A percentile compares a stretch with the other conserved stretches of the same genome.
phyloP scores from a whole-genome alignment of 23 tunicate species.

The Styela clava region DNA sequence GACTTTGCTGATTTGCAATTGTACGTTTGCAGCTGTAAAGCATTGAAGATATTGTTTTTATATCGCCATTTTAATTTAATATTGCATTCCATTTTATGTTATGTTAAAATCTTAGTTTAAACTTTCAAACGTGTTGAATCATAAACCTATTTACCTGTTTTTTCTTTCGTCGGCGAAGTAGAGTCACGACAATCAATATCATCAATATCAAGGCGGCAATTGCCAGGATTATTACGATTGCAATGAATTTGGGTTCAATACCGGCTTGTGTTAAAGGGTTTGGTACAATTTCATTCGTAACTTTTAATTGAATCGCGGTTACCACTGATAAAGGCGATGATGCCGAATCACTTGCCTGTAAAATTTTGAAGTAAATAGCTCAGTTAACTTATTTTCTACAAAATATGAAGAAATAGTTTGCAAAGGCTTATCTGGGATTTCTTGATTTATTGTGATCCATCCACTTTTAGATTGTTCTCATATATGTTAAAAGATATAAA shows the following conservation, averaged over 20 bases:
- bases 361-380: neutral
- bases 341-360: conserved; percentile 60
- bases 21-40: conserved; percentile 15
- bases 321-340: conserved; percentile 23
- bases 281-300: conserved; percentile 33
- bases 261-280: conserved; percentile 17
- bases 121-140: too few relatives aligned
- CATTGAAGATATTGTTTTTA: neutral
- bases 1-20: neutral
- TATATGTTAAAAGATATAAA: too few relatives aligned
- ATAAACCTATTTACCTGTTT: conserved; percentile 61
- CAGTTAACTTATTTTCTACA: too few relatives aligned
- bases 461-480: too few relatives aligned
- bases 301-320: conserved; percentile 34
- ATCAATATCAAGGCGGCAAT: conserved; percentile 37
- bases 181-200: conserved; percentile 25
- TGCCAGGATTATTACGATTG: conserved; percentile 34
- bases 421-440: too few relatives aligned
- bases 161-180: conserved; percentile 33
- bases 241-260: conserved; percentile 4
- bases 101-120: too few relatives aligned
- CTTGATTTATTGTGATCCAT: too few relatives aligned
- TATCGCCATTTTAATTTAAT: too few relatives aligned
- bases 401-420: too few relatives aligned
- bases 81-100: too few relatives aligned